phyloP scores from a whole-genome alignment of 2,113 vertebrate genomes.

The Recurvirostra avosetta region DNA sequence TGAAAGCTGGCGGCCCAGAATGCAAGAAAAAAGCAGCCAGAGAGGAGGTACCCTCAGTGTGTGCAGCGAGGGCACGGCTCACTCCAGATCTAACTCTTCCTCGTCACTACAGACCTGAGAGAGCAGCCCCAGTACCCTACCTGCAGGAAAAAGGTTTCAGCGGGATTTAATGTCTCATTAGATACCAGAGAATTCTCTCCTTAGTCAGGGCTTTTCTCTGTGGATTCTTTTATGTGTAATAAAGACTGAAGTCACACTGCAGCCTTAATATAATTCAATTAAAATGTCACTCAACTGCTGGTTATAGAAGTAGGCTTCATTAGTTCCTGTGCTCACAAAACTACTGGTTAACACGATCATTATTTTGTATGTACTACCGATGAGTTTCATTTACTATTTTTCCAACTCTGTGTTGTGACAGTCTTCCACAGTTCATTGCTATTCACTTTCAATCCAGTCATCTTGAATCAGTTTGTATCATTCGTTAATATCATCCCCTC shows the following conservation, averaged over 20 bases:
- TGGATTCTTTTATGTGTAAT: background rate
- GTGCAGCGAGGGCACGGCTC: background rate
- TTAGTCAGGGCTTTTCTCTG: background rate
- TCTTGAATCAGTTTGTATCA: background rate
- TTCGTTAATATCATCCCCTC: background rate
- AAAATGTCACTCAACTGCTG: background rate
- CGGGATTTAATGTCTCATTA: background rate
- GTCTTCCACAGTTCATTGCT: background rate
- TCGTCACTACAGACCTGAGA: background rate
- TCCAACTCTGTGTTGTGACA: background rate
- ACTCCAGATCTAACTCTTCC: rapidly evolving
- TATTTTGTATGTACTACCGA: background rate
- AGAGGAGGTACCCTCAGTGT: background rate
- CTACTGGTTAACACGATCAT: background rate
- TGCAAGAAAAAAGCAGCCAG: background rate
- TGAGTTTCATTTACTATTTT: background rate
- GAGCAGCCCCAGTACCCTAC: background rate
- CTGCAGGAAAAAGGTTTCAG: background rate
- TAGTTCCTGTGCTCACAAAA: background rate
- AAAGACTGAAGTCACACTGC: background rate
- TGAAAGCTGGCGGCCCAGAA: background rate
- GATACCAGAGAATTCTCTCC: background rate
- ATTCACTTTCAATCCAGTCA: background rate
- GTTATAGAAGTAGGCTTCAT: background rate
- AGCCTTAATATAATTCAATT: background rate